phyloP scores from a whole-genome alignment of 2,113 vertebrate genomes.

The Mustela nigripes region DNA sequence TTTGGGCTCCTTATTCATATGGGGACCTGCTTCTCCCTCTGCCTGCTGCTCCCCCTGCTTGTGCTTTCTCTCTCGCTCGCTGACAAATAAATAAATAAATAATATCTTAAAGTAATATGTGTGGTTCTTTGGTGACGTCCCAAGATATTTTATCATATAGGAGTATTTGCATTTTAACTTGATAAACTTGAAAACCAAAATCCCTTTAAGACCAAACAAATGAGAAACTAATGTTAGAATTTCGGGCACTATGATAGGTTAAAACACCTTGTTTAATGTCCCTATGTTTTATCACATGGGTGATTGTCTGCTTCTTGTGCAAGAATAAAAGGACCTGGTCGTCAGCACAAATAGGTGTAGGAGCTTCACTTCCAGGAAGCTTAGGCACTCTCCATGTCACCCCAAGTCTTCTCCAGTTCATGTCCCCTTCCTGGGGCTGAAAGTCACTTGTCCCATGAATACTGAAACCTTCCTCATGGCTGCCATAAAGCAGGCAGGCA shows the following conservation, averaged over 20 bases:
- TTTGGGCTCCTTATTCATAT: too few species aligned
- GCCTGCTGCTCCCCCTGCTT: too few species aligned
- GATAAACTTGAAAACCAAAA: neutral
- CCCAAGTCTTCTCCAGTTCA: neutral
- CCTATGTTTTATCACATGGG: neutral
- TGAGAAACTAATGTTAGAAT: neutral
- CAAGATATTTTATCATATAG: neutral
- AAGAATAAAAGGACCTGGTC: neutral
- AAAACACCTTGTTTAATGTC: neutral
- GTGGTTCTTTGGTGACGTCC: neutral
- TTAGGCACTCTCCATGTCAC: neutral
- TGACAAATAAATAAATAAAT: too few species aligned
- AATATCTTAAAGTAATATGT: neutral
- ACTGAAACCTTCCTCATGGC: neutral
- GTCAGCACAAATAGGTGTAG: neutral
- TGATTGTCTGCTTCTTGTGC: neutral
- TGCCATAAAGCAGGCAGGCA: neutral
- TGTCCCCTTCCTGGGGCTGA: neutral
- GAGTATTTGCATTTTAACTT: neutral
- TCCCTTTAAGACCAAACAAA: neutral
- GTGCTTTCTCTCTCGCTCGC: too few species aligned
- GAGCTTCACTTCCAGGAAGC: neutral
- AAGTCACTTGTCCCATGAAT: neutral
- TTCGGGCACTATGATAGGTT: neutral
- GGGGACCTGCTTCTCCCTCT: too few species aligned